phyloP scores from a whole-genome alignment of 2,113 vertebrate species.

The Psittacula cyanocephala region DNA sequence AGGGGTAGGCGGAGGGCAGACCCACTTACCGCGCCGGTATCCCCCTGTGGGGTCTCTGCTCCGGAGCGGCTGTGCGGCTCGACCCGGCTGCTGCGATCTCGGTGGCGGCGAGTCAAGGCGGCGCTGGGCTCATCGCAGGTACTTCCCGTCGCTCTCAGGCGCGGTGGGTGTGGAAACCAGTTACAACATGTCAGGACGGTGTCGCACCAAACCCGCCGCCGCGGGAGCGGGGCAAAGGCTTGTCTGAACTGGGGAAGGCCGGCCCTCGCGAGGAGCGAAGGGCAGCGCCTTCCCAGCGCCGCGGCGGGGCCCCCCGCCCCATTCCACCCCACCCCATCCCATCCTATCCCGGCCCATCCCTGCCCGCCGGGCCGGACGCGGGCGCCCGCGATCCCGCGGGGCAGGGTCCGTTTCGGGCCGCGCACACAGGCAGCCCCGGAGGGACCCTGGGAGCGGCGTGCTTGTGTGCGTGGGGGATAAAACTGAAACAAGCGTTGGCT shows the following conservation, averaged over 20 bases:
- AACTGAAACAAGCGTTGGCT: background rate
- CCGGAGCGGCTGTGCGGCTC: background rate
- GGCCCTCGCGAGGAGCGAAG: slow-evolving; percentile 49
- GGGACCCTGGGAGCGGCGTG: background rate
- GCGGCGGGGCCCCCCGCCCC: background rate
- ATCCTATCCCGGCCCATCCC: background rate
- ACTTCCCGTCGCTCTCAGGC: slow-evolving; percentile 70
- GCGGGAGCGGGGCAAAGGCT: slow-evolving; percentile 71
- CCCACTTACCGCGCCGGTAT: background rate
- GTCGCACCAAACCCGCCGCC: slow-evolving; percentile 64
- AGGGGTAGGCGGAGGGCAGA: background rate
- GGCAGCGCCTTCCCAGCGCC: background rate
- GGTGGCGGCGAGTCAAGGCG: background rate
- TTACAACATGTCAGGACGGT: slow-evolving; percentile 79
- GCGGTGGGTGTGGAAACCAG: slow-evolving; percentile 82
- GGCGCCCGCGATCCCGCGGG: background rate
- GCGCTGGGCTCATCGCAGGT: slow-evolving; percentile 36
- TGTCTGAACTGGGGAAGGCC: slow-evolving; percentile 77
- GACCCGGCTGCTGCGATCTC: background rate
- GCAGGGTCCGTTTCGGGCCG: background rate
- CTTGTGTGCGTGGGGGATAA: background rate
- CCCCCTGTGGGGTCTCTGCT: background rate
- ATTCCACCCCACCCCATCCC: background rate
- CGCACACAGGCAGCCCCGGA: background rate
- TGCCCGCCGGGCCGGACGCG: background rate